Percentiles rank a stretch among this genome's conserved stretches.
These are phyloP conservation scores for Microtus richardsoni DNA, from an alignment of 2,113 vertebrate genomes.

Conservation along the genomic window DNA sequence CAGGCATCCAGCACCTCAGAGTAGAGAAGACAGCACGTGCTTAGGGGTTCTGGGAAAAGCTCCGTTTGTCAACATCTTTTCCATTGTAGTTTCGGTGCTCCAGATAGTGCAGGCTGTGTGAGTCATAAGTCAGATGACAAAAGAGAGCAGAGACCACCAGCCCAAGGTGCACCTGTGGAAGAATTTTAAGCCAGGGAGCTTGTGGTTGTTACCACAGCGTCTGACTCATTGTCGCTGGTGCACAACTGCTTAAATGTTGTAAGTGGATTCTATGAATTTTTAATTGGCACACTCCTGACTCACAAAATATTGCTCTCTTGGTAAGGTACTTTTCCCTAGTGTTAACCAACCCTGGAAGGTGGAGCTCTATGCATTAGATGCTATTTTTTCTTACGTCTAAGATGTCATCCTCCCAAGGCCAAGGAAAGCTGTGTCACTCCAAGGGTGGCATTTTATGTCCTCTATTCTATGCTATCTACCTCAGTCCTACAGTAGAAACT, in stretches of 20 bases:
- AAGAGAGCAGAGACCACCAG: background rate
- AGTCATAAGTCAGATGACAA: background rate
- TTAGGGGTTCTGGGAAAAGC: background rate
- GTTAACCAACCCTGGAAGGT: background rate
- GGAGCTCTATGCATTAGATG: background rate
- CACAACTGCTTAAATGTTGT: background rate
- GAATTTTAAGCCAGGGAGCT: background rate
- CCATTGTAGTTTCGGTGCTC: background rate
- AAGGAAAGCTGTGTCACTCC: background rate
- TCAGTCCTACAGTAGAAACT: background rate
- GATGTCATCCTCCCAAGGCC: background rate
- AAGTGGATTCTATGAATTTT: background rate
- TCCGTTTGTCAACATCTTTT: background rate
- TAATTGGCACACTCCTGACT: background rate
- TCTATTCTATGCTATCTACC: background rate
- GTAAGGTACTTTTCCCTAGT: background rate
- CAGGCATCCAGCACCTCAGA: background rate
- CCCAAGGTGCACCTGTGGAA: background rate
- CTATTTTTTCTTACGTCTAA: background rate
- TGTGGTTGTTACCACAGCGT: background rate
- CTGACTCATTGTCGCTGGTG: background rate
- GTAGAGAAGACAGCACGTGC: background rate
- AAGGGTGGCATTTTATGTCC: background rate
- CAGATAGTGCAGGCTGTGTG: accelerated
- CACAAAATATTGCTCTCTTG: background rate